Conservation (phyloP, 2,888 invertebrate species). For the Pseudanteris insignis region DNA sequence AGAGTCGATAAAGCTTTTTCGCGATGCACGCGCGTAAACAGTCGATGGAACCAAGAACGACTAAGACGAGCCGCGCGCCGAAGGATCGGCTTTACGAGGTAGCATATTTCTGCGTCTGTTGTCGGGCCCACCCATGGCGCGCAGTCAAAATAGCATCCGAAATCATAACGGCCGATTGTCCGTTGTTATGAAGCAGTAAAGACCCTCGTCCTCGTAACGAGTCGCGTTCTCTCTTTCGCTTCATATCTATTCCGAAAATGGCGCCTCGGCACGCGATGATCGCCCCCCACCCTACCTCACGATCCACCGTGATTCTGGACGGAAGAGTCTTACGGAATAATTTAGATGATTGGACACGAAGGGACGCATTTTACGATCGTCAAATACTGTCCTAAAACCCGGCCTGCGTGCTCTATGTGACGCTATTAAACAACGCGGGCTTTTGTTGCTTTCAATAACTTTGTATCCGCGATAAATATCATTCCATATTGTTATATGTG, state of each 20-base stretch:
- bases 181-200: slow-evolving; percentile 66
- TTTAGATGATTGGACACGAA: slow-evolving; percentile 62
- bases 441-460: slow-evolving; percentile 31
- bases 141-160: slow-evolving; percentile 65
- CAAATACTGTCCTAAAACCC: slow-evolving; percentile 46
- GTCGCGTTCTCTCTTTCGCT: slow-evolving; percentile 28
- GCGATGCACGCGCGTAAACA: slow-evolving; percentile 48
- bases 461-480: no score
- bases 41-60: slow-evolving; percentile 48
- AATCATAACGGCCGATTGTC: slow-evolving; percentile 66
- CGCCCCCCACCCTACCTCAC: neutral
- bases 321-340: slow-evolving; percentile 61
- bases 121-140: slow-evolving; percentile 59
- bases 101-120: slow-evolving; percentile 65
- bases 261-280: slow-evolving; percentile 34
- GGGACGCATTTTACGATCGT: slow-evolving; percentile 50
- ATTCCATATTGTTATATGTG: no score
- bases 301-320: slow-evolving; percentile 7
- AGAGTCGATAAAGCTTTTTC: no score
- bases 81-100: slow-evolving; percentile 62
- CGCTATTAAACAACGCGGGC: slow-evolving; percentile 21
- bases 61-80: slow-evolving; percentile 46
- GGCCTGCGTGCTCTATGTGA: slow-evolving; percentile 46
- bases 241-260: slow-evolving; percentile 32
- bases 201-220: slow-evolving; percentile 42